Evolutionary conservation across 2,113 vertebrate species (phyloP).

Genomic region (Hyperoodon ampullatus): DNA sequence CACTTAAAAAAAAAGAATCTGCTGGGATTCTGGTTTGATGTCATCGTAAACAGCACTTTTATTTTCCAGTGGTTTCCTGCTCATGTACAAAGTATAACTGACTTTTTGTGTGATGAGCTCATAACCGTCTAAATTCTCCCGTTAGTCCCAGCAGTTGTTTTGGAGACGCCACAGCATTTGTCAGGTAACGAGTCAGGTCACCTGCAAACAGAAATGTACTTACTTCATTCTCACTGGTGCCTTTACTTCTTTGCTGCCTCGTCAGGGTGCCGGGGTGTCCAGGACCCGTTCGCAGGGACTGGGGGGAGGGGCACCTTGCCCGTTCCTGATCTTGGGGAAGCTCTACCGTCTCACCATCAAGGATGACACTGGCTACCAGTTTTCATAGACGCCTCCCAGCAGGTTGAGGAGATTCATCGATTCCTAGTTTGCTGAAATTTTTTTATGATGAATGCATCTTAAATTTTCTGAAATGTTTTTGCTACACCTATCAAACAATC

Average conservation of each 20-base stretch:
- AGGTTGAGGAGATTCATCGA: neutral
- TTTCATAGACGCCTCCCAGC: neutral
- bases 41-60: neutral
- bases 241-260: neutral
- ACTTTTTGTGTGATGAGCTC: neutral
- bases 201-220: neutral
- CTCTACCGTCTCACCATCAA: neutral
- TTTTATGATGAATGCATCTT: too few species aligned
- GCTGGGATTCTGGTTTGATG: neutral
- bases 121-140: neutral
- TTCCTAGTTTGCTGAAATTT: neutral
- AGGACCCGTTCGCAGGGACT: neutral
- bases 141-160: neutral
- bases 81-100: neutral
- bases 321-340: neutral
- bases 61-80: neutral
- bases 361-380: neutral
- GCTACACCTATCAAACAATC: too few species aligned
- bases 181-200: too few species aligned
- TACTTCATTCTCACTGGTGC: neutral
- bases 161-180: neutral
- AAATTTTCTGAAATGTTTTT: neutral
- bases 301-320: neutral
- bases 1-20: neutral
- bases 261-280: rapidly evolving